phyloP scores from a whole-genome alignment of 2,888 invertebrate genomes.

The Carterocephalus palaemon region DNA sequence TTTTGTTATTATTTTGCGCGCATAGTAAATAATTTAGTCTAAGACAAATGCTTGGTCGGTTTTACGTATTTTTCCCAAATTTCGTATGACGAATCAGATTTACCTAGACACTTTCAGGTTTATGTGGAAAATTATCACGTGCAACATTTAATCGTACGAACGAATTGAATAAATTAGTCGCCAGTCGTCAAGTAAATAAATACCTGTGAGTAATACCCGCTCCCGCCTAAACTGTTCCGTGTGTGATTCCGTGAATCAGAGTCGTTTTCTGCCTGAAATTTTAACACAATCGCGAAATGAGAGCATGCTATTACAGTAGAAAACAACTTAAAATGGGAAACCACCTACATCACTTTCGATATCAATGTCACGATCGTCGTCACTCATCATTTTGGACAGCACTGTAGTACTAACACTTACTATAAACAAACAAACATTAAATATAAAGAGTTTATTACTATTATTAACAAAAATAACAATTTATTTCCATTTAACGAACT shows the following conservation, averaged over 20 bases:
- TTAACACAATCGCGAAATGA: conserved; percentile 10
- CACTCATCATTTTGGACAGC: conserved; percentile 84
- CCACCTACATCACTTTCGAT: conserved; percentile 95
- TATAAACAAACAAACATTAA: conserved; percentile 22
- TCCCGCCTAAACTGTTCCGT: conserved; percentile 82
- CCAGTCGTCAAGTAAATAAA: conserved; percentile 10
- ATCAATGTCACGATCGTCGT: conserved; percentile 96
- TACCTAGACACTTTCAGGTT: too few species aligned
- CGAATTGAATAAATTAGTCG: conserved; percentile 5
- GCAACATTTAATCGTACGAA: background rate
- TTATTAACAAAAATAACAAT: conserved; percentile 20
- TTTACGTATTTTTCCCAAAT: too few species aligned
- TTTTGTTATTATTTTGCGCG: too few species aligned
- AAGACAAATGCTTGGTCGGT: too few species aligned
- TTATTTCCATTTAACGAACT: conserved; percentile 27
- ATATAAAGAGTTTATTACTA: conserved; percentile 23
- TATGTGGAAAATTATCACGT: conserved; percentile 6
- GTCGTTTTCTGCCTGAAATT: conserved; percentile 87
- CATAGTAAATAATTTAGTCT: too few species aligned
- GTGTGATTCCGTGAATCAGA: conserved; percentile 83
- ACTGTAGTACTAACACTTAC: conserved; percentile 20
- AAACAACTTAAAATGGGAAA: conserved; percentile 28
- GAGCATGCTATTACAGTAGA: conserved; percentile 7
- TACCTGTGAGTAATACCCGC: conserved; percentile 88
- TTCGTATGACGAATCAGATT: too few species aligned